Evolutionary conservation across 2,113 vertebrate genomes (phyloP).

Genomic region (Lamprologus ornatipinnis): DNA sequence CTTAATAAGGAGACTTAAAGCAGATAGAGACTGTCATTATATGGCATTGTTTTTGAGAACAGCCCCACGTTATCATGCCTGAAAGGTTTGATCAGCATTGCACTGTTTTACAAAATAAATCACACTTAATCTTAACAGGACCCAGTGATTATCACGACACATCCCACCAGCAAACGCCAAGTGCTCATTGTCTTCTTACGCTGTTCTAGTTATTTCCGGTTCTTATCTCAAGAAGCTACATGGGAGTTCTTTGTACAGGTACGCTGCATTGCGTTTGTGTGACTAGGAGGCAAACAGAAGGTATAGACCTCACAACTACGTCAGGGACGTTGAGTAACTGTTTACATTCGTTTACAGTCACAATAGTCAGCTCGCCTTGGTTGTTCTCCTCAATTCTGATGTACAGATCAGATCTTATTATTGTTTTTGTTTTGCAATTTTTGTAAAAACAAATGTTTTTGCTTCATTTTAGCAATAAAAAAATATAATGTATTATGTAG

Average conservation of each 20-base stretch:
- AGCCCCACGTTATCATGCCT: not conserved
- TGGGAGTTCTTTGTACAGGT: not conserved
- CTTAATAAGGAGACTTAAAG: not conserved
- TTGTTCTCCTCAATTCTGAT: not conserved
- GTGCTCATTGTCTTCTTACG: not conserved
- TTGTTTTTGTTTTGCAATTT: not conserved
- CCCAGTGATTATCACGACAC: not conserved
- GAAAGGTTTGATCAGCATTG: not conserved
- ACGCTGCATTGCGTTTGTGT: not conserved
- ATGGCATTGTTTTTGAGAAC: not conserved
- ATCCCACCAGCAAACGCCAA: not conserved
- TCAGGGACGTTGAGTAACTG: slow-evolving; percentile 25
- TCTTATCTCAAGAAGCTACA: not conserved
- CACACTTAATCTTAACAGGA: not conserved
- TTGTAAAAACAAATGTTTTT: not conserved
- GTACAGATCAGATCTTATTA: not conserved
- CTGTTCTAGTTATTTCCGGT: not conserved
- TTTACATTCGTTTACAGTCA: not conserved
- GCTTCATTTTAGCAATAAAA: not conserved
- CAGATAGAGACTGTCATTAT: not conserved
- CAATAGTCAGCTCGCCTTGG: not conserved
- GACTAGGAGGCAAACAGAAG: not conserved
- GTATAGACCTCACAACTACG: not conserved
- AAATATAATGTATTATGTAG: not conserved
- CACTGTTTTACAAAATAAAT: not conserved